Base-by-base conservation (phyloP, 2,113 vertebrate genomes). In the Cheilinus undulatus region DNA sequence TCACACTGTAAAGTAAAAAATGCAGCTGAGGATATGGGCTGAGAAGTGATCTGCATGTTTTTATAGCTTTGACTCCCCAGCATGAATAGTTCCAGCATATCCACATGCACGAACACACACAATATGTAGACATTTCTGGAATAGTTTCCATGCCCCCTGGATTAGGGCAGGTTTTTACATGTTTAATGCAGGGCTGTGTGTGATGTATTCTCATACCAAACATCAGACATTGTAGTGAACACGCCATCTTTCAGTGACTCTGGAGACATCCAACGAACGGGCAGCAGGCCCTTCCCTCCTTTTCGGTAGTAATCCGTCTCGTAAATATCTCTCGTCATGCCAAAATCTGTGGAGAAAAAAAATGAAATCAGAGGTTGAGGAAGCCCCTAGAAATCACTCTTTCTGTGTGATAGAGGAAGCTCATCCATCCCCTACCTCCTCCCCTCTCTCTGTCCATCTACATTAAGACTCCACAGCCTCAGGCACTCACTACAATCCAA, bases 301-400 rank as follows among this genome's bases (percentile, higher is more conserved):
- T 99, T 99, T 46, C 98, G 90, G 84, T 99, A 99, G 89, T 99
- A 99, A 93, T 99, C 98, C 0, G 98, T 99, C 94, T 99, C 98
- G 4, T 99, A 99, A 93, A 99, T 99, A 82, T 99, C 98, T 79
- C 98, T 94, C 0, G 97, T 99, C 98, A 99, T 99, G 80, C 98
- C 98, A 77, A 99, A 99, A 91, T 99, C 98, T 99, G 67, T 45
- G 34, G 54, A 67, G 5, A 42, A 63, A 73, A 66, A 70, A 73
- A 77, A 69, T 46, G 7, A 36, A 73, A 82, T 61, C 15, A 40
- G 17, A 71, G 51, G 73, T 77, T 73, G 65, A 68, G 53, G 46
- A 69, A 79, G 32, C 65, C 38, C 60, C 38, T 82, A 60, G 79
- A 64, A 50, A 80, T 85, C 68, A 20, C 51, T 84, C 67, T 78